Base-by-base conservation (phyloP, 2,888 invertebrate genomes). In the Machimus atricapillus region DNA sequence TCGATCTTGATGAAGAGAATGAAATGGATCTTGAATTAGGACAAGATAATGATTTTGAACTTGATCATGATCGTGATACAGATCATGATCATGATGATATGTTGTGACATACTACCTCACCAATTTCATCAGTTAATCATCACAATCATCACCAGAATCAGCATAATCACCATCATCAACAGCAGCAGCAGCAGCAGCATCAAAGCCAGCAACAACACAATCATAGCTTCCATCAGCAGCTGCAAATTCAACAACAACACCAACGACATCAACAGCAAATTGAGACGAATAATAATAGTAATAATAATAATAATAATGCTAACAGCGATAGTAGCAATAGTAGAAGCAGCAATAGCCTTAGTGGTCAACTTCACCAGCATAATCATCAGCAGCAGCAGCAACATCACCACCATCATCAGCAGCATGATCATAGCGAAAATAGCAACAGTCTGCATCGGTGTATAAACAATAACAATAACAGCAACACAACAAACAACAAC, bases 11-110 rank as follows among this genome's bases (percentile, higher is more conserved):
- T 40, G 92, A 92, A 66, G 92, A 90, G 77, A 89, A 89, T 77
- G 89, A 89, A 81, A 91, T 92, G 90, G 92, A 92, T 73, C 89
- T 92, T 34, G 91, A 92, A 76, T 88, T 93, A 88, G 91, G 91
- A 5, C 91, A 88, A 76, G 89, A 91, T 78, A 91, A 92, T 87
- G 92, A 92, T 87, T 92, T 92, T 74, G 92, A 91, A 88, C 89
- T 92, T 12, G 92, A 91, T 89, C 89, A 90, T 76, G 89, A 90
- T 87, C 88, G 87, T 74, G 88, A 89, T 77, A 88, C 86, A 7
- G 89, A 88, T 87, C 88, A 88, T 77, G 88, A 90, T 87, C 89
- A 90, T 85, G 89, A 89, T 87, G 89, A 90, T 77, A 89, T 90
- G 89, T 90, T 90, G 90, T 90, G 90, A 90, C 90, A 90, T 89